Evolutionary conservation across 1,140 invertebrate species (phyloP), one percentile per base, ranked within the genome.

Genomic region (Scaptomyza hsui): DNA sequence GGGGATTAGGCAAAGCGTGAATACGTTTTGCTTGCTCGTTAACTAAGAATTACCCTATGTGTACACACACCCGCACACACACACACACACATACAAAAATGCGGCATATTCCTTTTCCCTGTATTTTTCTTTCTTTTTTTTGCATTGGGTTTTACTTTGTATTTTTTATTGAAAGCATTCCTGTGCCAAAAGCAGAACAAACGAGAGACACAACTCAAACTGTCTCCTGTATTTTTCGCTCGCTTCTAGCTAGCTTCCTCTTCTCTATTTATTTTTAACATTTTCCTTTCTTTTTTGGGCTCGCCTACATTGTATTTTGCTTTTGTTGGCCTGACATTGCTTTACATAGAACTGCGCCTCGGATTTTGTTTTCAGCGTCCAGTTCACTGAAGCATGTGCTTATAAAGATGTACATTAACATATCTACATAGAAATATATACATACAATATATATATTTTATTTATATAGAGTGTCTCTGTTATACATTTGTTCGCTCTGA

Each of bases 11-110:
- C 67, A 78, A 80, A 81, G 82, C 78, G 78, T 78, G 71, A 88
- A 81, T 78, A 88, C 82, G 64, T 72, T 80, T 73, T 72, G 75
- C 65, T 81, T 78, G 82, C 82, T 88, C 82, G 75, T 88, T 88
- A 82, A 82, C 78, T 78, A 86, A 88, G 78, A 86, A 86, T 88
- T 78, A 88, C 82, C 45, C 69, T 68, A 63, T 74, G 47, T 72
- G 52, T 45, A 45, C n/a, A 37, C 60, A 63, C 13, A 71, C 47
- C 24, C 13, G 18, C 10, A 51, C 26, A 19, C 15, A 15, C 21
- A 44, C 24, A 52, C 29, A 21, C 62, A 55, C 51, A 70, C 21
- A 37, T 18, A 49, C 42, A 49, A 32, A 26, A 37, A 51, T 52
- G n/a, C 24, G 42, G 53, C 61, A 69, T 24, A 29, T 39, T 59